Evolutionary conservation across 2,113 vertebrate species (phyloP).

Genomic region (Phrynocephalus versicolor): DNA sequence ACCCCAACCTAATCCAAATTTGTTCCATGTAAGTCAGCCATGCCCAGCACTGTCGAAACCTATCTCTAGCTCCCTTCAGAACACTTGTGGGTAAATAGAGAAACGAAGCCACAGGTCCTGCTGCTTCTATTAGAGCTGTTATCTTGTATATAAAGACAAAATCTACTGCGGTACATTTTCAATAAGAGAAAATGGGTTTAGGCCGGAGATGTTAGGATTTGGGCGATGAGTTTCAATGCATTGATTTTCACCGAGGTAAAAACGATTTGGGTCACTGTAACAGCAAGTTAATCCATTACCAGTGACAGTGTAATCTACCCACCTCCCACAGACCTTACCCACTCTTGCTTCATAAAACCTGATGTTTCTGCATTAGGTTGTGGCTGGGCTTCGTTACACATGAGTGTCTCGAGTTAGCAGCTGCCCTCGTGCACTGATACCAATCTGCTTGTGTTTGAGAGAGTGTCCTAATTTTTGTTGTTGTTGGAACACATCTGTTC

Average conservation of each 20-base stretch:
- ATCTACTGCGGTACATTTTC: neutral
- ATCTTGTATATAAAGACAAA: neutral
- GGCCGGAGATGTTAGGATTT: slow-evolving; percentile 5
- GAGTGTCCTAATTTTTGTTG: neutral
- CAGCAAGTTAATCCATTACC: slow-evolving; percentile 17
- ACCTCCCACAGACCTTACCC: neutral
- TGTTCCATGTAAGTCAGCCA: neutral
- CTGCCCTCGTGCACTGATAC: neutral
- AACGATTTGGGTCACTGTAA: slow-evolving; percentile 4
- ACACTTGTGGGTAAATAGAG: neutral
- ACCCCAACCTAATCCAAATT: neutral
- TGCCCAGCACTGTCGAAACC: neutral
- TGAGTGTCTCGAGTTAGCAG: neutral
- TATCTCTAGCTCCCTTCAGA: slow-evolving; percentile 4
- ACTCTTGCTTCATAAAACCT: neutral
- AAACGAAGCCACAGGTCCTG: neutral
- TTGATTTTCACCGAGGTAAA: slow-evolving; percentile 19
- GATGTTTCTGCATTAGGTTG: neutral
- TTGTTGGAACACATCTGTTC: neutral
- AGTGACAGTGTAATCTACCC: slow-evolving; percentile 4
- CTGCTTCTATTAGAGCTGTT: neutral
- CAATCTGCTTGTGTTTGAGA: neutral
- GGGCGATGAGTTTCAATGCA: slow-evolving; percentile 3
- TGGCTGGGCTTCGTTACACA: neutral
- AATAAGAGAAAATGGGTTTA: slow-evolving; percentile 24